Evolutionary conservation across 2,797 vertebrate genomes (phyloP).

Genomic region (Botia almorhae): DNA sequence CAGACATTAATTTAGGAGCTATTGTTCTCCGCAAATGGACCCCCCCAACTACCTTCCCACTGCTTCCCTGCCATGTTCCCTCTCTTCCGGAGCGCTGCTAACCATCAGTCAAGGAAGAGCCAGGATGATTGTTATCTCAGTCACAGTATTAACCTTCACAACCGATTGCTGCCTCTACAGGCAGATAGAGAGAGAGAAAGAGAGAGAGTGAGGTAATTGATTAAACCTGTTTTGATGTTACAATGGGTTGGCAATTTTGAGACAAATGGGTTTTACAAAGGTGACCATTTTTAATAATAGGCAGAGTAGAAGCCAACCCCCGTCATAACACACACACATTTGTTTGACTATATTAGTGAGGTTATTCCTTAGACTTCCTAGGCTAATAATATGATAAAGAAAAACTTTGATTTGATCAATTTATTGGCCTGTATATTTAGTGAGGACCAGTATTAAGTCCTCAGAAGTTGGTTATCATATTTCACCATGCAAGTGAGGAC

Average conservation of each 20-base stretch:
- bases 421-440: too few species aligned
- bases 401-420: too few species aligned
- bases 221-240: conserved; percentile 72
- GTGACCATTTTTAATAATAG: conserved; percentile 79
- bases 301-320: conserved; percentile 52
- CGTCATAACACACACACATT: conserved; percentile 18
- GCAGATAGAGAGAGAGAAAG: conserved; percentile 71
- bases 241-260: conserved; percentile 70
- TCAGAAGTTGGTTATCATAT: too few species aligned
- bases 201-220: conserved; percentile 71
- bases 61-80: conserved; percentile 58
- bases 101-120: conserved; percentile 74
- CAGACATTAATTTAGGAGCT: conserved; percentile 83
- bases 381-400: too few species aligned
- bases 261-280: conserved; percentile 78
- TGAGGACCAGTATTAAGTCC: too few species aligned
- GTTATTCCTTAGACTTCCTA: neutral
- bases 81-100: conserved; percentile 31
- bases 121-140: conserved; percentile 78
- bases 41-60: conserved; percentile 63
- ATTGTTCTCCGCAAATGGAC: conserved; percentile 78
- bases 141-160: conserved; percentile 79
- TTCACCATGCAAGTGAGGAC: too few species aligned
- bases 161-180: conserved; percentile 68
- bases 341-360: too few species aligned